Conservation (phyloP, 2,797 vertebrate species). For the Rhinoraja longicauda region DNA sequence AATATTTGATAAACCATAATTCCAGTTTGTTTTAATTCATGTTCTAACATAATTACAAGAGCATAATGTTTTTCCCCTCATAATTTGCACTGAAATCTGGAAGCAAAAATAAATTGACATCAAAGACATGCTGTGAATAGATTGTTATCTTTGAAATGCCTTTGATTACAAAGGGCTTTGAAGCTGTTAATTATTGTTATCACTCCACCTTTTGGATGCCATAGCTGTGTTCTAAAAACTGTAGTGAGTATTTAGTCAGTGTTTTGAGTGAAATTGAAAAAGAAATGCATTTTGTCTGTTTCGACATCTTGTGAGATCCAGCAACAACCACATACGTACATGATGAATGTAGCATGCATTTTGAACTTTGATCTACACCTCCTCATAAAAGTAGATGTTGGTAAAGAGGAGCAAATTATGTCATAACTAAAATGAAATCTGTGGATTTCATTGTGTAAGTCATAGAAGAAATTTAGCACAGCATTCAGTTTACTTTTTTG, state of each 20-base stretch:
- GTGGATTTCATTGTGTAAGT: background rate
- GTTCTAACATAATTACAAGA: background rate
- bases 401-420: background rate
- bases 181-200: background rate
- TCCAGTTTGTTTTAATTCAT: background rate
- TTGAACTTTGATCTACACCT: slow-evolving; percentile 2
- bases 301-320: background rate
- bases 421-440: background rate
- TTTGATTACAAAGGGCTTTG: background rate
- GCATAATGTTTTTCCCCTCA: background rate
- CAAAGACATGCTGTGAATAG: background rate
- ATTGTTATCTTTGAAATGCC: background rate
- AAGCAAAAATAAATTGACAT: background rate
- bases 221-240: background rate
- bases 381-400: background rate
- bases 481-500: background rate
- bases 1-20: background rate
- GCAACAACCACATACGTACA: background rate
- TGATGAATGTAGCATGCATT: slow-evolving; percentile 10
- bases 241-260: background rate
- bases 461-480: background rate
- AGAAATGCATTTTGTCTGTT: slow-evolving; percentile 12
- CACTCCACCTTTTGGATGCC: background rate
- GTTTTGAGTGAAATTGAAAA: background rate
- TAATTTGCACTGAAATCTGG: background rate